Base-by-base conservation (phyloP, 2,888 invertebrate species). In the Ormia ochracea region DNA sequence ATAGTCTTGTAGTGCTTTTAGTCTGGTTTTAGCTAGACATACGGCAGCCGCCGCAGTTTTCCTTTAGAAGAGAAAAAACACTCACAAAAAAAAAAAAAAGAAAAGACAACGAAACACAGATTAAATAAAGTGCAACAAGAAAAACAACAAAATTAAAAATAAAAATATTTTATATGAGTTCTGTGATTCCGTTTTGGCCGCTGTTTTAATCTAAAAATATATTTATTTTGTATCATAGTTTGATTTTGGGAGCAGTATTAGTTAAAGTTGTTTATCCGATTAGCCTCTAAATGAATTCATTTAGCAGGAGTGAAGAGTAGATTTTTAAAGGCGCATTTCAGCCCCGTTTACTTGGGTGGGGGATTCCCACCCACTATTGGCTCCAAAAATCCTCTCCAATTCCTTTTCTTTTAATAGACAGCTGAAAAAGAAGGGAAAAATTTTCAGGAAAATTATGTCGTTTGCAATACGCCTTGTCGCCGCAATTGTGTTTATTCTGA, bases 81-180 rank as follows among this genome's bases (percentile, higher is more conserved):
- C 41, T 31, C 48, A 0, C 17, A 63, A 58, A 36, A 48, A 26
- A 28, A 73, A 23, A 1, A 5, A 41, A 17, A 17, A 28, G 1
- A 38, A 41, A 58, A 14, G 52, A 54, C 7, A 59, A n/a, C n/a
- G n/a, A n/a, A n/a, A n/a, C n/a, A n/a, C n/a, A n/a, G n/a, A n/a
- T n/a, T n/a, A n/a, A n/a, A n/a, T n/a, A n/a, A n/a, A n/a, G n/a
- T n/a, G n/a, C n/a, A n/a, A n/a, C n/a, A n/a, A n/a, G n/a, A n/a
- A n/a, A n/a, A n/a, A n/a, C n/a, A n/a, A n/a, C n/a, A n/a, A n/a
- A n/a, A n/a, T n/a, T n/a, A n/a, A n/a, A 68, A 54, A 45, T 38
- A 38, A 41, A 58, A 73, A 36, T 23, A 41, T 65, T 61, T 68
- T 48, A 80, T 76, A 72, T 80, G 66, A n/a, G n/a, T n/a, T 80